Percentiles rank a stretch among this genome's conserved stretches.
Conservation (phyloP, 2,113 vertebrate genomes). For the Myrmecophaga tridactyla region DNA sequence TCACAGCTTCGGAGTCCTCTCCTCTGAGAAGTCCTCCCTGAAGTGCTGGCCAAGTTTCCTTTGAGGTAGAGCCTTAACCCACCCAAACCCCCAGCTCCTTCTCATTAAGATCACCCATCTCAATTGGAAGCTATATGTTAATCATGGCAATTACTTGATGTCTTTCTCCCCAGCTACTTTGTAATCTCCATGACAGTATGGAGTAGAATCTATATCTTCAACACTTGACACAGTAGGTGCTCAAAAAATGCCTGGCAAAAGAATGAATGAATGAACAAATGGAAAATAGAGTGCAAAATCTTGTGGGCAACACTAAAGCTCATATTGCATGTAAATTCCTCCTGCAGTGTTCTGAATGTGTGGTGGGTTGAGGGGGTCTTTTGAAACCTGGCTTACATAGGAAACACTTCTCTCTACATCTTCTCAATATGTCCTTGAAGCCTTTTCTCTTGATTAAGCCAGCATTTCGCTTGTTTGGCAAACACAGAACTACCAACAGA, state of each 20-base stretch:
- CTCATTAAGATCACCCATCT: neutral
- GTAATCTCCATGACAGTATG: neutral
- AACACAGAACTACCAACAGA: neutral
- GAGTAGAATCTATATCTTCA: neutral
- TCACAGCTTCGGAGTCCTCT: neutral
- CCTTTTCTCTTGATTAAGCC: neutral
- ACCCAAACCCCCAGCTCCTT: too few species aligned
- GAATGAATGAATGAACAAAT: neutral
- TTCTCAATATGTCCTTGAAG: neutral
- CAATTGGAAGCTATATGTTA: neutral
- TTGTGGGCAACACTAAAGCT: fast-evolving
- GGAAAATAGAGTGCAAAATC: fast-evolving
- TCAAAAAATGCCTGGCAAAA: neutral
- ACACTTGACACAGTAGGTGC: neutral
- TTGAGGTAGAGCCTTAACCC: neutral
- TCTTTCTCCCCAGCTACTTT: neutral
- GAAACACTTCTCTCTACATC: neutral
- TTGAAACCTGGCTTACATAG: neutral
- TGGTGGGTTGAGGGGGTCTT: neutral
- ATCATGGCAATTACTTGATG: neutral
- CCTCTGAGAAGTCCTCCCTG: neutral
- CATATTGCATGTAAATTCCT: too few species aligned
- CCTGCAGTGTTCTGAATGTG: fast-evolving
- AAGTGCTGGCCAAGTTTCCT: neutral
- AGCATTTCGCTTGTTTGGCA: neutral